phyloP scores from a whole-genome alignment of 2,113 vertebrate genomes.

The Motacilla tschutschensis region DNA sequence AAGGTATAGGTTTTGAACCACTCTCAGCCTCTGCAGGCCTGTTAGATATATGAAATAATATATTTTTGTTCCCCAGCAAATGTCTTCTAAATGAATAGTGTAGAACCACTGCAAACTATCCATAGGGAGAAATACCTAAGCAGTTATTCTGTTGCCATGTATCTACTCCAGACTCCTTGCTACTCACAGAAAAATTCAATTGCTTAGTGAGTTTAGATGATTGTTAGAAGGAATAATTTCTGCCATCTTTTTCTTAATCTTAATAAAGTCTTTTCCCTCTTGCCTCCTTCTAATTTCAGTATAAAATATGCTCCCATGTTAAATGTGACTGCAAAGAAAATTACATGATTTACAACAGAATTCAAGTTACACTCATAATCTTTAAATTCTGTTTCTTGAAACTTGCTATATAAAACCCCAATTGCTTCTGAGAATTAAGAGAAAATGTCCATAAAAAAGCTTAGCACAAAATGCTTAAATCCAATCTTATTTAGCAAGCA shows the following conservation, averaged over 20 bases:
- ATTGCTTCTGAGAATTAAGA: not conserved
- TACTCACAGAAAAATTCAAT: not conserved
- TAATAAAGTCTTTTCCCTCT: conserved; percentile 22
- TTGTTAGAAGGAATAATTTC: not conserved
- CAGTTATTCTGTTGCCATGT: not conserved
- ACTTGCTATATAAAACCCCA: not conserved
- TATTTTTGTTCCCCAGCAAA: conserved; percentile 20
- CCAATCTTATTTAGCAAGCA: not conserved
- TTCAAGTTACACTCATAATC: not conserved
- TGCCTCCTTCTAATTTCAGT: not conserved
- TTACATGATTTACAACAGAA: not conserved
- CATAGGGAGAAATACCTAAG: not conserved
- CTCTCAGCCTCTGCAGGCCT: conserved; percentile 23
- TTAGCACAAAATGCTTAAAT: not conserved
- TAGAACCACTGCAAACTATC: not conserved
- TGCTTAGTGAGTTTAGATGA: not conserved
- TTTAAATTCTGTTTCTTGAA: not conserved
- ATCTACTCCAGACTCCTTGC: not conserved
- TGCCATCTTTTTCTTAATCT: not conserved
- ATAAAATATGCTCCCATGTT: not conserved
- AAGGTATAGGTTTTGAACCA: conserved; percentile 10
- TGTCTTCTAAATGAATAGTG: conserved; percentile 11
- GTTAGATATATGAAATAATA: conserved; percentile 33
- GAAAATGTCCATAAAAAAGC: not conserved
- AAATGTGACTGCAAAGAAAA: conserved; percentile 5